A percentile compares a stretch with the other conserved stretches of the same genome.
phyloP scores from a whole-genome alignment of 2,113 vertebrate species.

The Gorsachius goisagi region DNA sequence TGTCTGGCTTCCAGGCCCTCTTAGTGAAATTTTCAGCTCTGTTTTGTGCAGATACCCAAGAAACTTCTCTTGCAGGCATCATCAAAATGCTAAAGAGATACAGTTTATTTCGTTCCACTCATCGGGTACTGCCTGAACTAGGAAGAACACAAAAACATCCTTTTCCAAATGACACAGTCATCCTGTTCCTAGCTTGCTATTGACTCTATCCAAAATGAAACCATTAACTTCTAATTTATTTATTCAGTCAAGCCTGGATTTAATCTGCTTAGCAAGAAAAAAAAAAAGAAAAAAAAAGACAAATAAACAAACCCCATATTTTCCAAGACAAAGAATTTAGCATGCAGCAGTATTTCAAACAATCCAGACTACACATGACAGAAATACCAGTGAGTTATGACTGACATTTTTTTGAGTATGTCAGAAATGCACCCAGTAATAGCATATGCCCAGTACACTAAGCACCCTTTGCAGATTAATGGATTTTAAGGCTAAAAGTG shows the following conservation, averaged over 20 bases:
- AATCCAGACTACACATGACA: neutral
- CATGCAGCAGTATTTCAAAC: neutral
- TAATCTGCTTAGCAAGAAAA: neutral
- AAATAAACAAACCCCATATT: neutral
- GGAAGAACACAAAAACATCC: neutral
- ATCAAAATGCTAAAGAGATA: neutral
- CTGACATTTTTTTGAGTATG: neutral
- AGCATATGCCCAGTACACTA: neutral
- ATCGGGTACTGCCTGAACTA: neutral
- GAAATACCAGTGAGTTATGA: neutral
- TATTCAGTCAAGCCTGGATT: neutral
- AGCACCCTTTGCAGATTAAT: neutral
- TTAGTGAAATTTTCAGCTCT: neutral
- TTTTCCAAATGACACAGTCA: neutral
- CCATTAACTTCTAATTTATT: conserved; percentile 7
- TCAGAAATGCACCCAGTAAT: neutral
- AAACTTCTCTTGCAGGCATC: neutral
- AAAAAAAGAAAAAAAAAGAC: neutral
- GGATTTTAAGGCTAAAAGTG: neutral
- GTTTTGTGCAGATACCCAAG: neutral
- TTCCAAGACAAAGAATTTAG: neutral
- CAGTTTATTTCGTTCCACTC: neutral
- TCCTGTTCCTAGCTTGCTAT: neutral
- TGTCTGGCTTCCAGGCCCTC: neutral
- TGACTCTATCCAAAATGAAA: neutral